Evolutionary conservation across 2,888 invertebrate species (phyloP).

Genomic region (Phyllotreta cruciferae): DNA sequence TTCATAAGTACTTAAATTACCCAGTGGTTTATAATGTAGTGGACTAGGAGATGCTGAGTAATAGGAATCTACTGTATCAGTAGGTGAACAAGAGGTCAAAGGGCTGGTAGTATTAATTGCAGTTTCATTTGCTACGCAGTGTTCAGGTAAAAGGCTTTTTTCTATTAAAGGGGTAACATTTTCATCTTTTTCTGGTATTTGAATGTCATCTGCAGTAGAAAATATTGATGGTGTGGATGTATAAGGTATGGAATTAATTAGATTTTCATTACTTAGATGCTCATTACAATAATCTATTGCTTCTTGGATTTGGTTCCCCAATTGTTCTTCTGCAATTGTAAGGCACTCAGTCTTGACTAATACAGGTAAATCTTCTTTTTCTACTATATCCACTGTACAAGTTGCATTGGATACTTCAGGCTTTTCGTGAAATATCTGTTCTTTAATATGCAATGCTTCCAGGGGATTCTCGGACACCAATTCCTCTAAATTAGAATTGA

Average conservation of each 20-base stretch:
- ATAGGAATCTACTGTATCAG: not conserved
- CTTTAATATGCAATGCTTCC: slow-evolving; percentile 1
- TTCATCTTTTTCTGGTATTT: slow-evolving; percentile 32
- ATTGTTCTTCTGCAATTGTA: no score
- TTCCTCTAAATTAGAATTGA: slow-evolving; percentile 35
- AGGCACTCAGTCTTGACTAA: no score
- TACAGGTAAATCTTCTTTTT: not conserved
- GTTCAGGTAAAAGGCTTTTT: not conserved
- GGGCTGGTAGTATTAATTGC: not conserved
- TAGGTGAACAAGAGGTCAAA: slow-evolving; percentile 1
- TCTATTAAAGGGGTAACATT: not conserved
- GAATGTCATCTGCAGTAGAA: slow-evolving; percentile 5
- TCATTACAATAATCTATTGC: no score
- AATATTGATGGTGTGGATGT: not conserved
- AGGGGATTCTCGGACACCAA: slow-evolving; percentile 27
- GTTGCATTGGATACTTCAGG: no score
- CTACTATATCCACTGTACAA: no score
- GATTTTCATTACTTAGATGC: no score
- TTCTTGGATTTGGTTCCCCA: no score
- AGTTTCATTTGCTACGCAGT: not conserved
- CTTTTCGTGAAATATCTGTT: not conserved
- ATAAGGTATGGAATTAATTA: not conserved
- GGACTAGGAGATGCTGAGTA: not conserved
- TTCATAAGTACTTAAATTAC: not conserved
- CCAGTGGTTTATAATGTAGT: slow-evolving; percentile 2